Percentiles rank a stretch among this genome's conserved stretches.
These are phyloP conservation scores for Tetheella fluctuosa DNA, from an alignment of 2,888 invertebrate genomes.

Conservation along the genomic window DNA sequence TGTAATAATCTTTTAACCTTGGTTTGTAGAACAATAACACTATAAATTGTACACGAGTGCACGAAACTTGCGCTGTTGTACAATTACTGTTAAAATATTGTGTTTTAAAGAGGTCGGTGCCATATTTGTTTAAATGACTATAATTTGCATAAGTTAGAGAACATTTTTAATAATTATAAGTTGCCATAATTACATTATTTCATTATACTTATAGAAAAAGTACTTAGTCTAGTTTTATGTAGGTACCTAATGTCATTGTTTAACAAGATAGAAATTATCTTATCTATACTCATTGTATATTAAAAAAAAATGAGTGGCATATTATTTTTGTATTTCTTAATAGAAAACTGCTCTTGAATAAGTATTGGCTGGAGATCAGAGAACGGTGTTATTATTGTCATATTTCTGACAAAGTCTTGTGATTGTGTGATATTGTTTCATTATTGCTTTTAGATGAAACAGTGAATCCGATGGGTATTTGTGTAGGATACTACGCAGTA, in stretches of 20 bases:
- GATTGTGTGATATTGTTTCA: background rate
- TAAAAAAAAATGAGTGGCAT: background rate
- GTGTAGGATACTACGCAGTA: too few species aligned
- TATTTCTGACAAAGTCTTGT: background rate
- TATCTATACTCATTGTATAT: background rate
- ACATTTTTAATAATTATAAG: too few species aligned
- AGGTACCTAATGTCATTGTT: too few species aligned
- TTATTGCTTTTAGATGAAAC: background rate
- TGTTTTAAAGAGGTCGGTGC: background rate
- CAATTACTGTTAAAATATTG: background rate
- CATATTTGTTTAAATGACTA: background rate
- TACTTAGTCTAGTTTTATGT: background rate
- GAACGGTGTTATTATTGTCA: constrained; percentile 2
- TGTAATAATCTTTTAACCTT: constrained; percentile 19
- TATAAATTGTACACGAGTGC: constrained; percentile 28
- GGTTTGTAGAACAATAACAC: constrained; percentile 25
- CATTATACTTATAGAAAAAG: too few species aligned
- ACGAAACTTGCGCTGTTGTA: constrained; percentile 22
- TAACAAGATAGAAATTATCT: too few species aligned
- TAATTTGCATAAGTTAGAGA: too few species aligned
- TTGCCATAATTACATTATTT: too few species aligned
- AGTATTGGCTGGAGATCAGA: constrained; percentile 2
- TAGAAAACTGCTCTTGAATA: too few species aligned
- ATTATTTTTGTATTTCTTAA: too few species aligned
- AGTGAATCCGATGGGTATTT: background rate